phyloP scores from a whole-genome alignment of 1,140 invertebrate genomes.

The Zaprionus gabonicus region DNA sequence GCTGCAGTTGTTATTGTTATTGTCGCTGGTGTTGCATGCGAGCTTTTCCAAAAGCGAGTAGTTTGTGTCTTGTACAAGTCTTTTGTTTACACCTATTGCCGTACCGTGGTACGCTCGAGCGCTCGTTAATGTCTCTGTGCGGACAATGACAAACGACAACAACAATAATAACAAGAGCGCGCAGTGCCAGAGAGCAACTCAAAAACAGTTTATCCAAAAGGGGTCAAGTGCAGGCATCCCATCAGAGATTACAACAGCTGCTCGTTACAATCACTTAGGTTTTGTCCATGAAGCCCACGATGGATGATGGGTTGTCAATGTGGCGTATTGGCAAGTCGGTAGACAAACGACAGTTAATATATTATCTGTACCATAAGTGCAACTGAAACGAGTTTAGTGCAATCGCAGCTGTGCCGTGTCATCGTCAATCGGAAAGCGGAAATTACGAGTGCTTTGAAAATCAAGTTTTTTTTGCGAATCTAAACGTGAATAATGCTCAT shows the following conservation, averaged over 20 bases:
- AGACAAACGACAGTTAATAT: conserved; percentile 13
- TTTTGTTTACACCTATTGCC: conserved; percentile 61
- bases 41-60: conserved; percentile 52
- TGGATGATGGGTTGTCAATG: conserved; percentile 12
- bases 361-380: neutral
- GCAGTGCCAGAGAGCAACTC: conserved; percentile 21
- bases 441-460: conserved; percentile 1
- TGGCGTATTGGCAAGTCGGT: conserved; percentile 7
- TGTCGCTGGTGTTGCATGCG: conserved; percentile 49
- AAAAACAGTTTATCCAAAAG: conserved; percentile 46
- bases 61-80: conserved; percentile 72
- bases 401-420: neutral
- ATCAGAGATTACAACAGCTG: conserved; percentile 49
- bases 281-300: conserved; percentile 18
- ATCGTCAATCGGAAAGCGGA: neutral
- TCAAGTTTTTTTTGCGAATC: neutral
- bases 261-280: conserved; percentile 16
- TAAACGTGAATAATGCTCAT: neutral
- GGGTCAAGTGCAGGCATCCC: conserved; percentile 67
- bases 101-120: conserved; percentile 34
- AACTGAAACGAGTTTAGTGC: conserved; percentile 16
- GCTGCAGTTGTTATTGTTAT: conserved; percentile 44
- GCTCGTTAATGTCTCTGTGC: conserved; percentile 25
- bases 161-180: too few species aligned
- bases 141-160: conserved; percentile 31